Percentiles rank a stretch among this genome's conserved stretches.
Conservation (phyloP, 2,113 vertebrate genomes). For the Shinisaurus crocodilurus region DNA sequence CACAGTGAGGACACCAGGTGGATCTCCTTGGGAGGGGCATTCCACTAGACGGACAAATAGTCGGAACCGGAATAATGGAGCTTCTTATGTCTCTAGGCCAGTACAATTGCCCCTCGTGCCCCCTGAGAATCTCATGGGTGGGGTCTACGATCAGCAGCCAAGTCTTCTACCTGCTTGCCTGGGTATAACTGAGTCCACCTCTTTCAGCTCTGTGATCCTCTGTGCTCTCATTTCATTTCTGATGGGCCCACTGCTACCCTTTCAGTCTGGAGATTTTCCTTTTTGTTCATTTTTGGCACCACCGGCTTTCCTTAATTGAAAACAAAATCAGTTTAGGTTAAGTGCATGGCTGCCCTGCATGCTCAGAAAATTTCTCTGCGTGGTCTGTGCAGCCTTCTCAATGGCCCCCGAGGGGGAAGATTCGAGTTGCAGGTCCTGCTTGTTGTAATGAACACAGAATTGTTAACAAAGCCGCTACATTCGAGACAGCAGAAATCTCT, state of each 20-base stretch:
- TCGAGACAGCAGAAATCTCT: fast-evolving
- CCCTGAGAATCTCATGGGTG: not conserved
- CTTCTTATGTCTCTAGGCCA: not conserved
- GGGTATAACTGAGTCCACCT: not conserved
- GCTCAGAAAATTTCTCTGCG: not conserved
- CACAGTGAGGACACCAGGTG: no score
- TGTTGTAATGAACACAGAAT: not conserved
- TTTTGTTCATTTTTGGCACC: not conserved
- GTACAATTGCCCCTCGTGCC: not conserved
- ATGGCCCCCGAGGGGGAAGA: not conserved
- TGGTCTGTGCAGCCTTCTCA: not conserved
- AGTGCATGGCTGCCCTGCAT: constrained; percentile 3
- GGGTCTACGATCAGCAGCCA: not conserved
- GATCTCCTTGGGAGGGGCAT: not conserved
- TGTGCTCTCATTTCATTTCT: not conserved
- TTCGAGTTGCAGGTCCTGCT: not conserved
- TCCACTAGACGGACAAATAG: not conserved
- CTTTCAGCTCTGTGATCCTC: not conserved
- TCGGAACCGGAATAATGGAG: not conserved
- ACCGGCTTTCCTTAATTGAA: constrained; percentile 14
- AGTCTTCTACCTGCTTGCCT: not conserved
- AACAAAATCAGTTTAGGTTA: constrained; percentile 15
- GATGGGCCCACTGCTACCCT: not conserved
- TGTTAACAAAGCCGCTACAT: constrained; percentile 13
- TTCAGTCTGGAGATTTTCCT: not conserved